Base-by-base conservation (phyloP, 1,140 invertebrate species). In the Dysdera silvatica region DNA sequence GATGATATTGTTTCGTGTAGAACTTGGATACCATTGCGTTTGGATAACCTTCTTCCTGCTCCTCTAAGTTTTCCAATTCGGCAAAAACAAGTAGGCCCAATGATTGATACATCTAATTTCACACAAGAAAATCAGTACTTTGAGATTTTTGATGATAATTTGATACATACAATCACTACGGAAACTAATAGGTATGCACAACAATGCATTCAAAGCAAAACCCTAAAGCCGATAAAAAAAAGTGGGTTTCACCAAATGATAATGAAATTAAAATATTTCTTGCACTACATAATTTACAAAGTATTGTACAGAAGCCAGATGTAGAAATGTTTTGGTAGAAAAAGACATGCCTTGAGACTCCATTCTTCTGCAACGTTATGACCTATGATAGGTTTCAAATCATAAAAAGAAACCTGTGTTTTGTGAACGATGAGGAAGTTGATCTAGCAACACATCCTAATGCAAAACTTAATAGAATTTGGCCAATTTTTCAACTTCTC, bases 241-340 rank as follows among this genome's bases (percentile, higher is more conserved):
- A 28, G 47, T 49, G 18, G 47, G 26, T 49, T 3, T 28, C 47
- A 28, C 26, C 47, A 28, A 49, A 24, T 49, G 47, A 49, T 28
- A 20, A 49, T 49, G 47, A 49, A 49, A 49, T 49, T 23, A 28
- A 49, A 29, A 49, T 24, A 49, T 49, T 49, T 49, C 47, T 49
- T 2, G 4, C 18, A 18, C 2, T 49, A 23, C 24, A 49, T 49
- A 28, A 28, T 49, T 49, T 32, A 49, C 47, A 49, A n/a, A 12
- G 47, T 26, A 49, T 28, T 49, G 18, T 49, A 28, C n/a, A 49
- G 20, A 49, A 49, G 47, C 2, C 3, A 23, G 24, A 12, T 49
- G 47, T 49, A 1, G 26, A 1, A 31, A 49, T 49, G 23, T 49
- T 49, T 49, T 7, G 18, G 5, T 2, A 23, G 29, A 26, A 49